Conservation (phyloP, 1,140 invertebrate species). For the Phenacoccus solenopsis region DNA sequence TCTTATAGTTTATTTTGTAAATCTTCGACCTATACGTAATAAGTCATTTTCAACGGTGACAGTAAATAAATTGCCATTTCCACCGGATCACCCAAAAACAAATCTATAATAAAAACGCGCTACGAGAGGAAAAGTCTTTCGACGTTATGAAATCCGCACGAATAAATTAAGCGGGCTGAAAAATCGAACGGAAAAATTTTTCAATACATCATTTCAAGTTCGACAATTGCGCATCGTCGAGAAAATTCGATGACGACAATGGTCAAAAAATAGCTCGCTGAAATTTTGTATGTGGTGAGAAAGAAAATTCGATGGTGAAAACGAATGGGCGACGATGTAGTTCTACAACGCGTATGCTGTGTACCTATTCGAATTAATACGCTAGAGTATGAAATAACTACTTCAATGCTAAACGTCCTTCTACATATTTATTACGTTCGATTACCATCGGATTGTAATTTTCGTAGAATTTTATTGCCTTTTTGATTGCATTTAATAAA, state of each 20-base stretch:
- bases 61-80: neutral
- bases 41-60: neutral
- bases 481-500: neutral
- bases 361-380: neutral
- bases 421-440: neutral
- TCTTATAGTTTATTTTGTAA: neutral
- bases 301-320: too few species aligned
- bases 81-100: neutral
- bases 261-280: neutral
- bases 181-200: neutral
- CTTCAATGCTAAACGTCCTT: neutral
- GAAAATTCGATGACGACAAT: neutral
- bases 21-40: neutral
- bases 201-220: neutral
- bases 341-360: too few species aligned
- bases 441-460: neutral
- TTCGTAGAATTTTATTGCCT: neutral
- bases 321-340: neutral
- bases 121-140: too few species aligned
- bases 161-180: neutral
- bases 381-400: neutral
- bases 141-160: neutral
- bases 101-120: conserved; percentile 4
- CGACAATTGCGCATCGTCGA: too few species aligned
- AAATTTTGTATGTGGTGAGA: too few species aligned